A percentile compares a stretch with the other conserved stretches of the same genome.
Conservation (phyloP, 2,797 vertebrate genomes). For the Nannoperca obscura region DNA sequence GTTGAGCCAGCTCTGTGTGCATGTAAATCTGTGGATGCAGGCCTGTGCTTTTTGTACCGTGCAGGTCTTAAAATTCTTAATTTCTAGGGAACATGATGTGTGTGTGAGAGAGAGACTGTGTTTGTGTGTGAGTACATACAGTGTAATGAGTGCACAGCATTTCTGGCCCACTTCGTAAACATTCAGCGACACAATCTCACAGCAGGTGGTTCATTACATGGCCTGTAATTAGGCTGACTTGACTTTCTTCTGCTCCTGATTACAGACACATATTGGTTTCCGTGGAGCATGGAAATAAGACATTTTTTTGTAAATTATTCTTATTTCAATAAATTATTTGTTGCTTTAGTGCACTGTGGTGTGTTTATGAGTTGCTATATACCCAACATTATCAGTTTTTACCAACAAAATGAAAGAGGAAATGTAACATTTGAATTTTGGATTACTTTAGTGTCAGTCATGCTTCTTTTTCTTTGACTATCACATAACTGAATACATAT, state of each 20-base stretch:
- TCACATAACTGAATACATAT: background rate
- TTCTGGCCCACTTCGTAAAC: slow-evolving; percentile 67
- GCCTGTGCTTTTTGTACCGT: slow-evolving; percentile 13
- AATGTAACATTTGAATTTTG: slow-evolving; percentile 2
- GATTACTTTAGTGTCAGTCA: background rate
- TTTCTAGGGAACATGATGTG: slow-evolving; percentile 35
- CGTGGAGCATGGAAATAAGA: slow-evolving; percentile 63
- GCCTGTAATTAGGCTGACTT: slow-evolving; percentile 79
- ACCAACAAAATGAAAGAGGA: slow-evolving; percentile 1
- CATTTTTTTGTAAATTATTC: slow-evolving; percentile 53
- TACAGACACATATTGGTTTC: slow-evolving; percentile 78
- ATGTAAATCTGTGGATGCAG: slow-evolving; percentile 2
- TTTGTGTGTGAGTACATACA: slow-evolving; percentile 33
- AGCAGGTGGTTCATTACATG: slow-evolving; percentile 81
- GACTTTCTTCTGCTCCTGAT: slow-evolving; percentile 77
- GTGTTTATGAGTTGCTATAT: slow-evolving; percentile 5
- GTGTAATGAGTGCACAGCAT: slow-evolving; percentile 51
- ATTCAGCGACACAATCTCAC: slow-evolving; percentile 64
- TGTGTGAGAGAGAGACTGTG: slow-evolving; percentile 6
- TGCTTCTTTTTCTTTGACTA: background rate
- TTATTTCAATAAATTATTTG: slow-evolving; percentile 55
- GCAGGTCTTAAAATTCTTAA: slow-evolving; percentile 47
- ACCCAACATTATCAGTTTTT: slow-evolving; percentile 7
- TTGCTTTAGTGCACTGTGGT: slow-evolving; percentile 38
- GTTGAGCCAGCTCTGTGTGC: slow-evolving; percentile 13